Percentiles rank a stretch among this genome's conserved stretches.
phyloP scores from a whole-genome alignment of 2,888 invertebrate species.

The Podabrus alpinus region DNA sequence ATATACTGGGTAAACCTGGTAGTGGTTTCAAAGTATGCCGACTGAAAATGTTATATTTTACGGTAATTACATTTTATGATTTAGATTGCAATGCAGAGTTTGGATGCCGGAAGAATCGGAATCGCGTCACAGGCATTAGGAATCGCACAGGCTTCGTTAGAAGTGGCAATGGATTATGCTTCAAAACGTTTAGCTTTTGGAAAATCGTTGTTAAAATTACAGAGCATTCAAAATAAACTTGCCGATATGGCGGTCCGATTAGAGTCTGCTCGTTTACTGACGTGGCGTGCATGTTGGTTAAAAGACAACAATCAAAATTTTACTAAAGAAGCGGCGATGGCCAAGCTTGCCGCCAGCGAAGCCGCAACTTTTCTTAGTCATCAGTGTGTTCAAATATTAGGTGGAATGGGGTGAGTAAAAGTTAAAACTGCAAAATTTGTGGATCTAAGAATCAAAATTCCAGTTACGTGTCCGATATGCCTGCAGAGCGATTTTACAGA shows the following conservation, averaged over 20 bases:
- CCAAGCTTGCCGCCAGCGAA: conserved; percentile 91
- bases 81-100: conserved; percentile 88
- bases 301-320: conserved; percentile 83
- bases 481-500: conserved; percentile 92
- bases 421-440: background rate
- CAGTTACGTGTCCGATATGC: conserved; percentile 88
- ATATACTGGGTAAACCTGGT: conserved; percentile 83
- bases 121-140: conserved; percentile 93
- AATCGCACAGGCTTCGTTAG: conserved; percentile 91
- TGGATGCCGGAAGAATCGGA: conserved; percentile 89
- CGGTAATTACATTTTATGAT: background rate
- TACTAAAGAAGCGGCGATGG: conserved; percentile 96
- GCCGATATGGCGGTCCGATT: conserved; percentile 87
- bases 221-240: conserved; percentile 88
- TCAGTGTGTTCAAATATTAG: conserved; percentile 79
- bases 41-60: background rate
- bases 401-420: conserved; percentile 52
- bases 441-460: background rate
- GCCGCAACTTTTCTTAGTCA: conserved; percentile 90
- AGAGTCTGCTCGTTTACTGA: conserved; percentile 84
- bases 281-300: conserved; percentile 89
- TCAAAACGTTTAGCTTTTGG: conserved; percentile 88
- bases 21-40: conserved; percentile 76
- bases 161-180: conserved; percentile 90
- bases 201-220: conserved; percentile 82